These are phyloP conservation scores for chimpanzee (Pan troglodytes) DNA, from an alignment of 2,113 vertebrate species.

Conservation along the genomic window NHGRI_mPanTro3-v2.1_pri NC_072409.2:36889001-36889500, in stretches of 20 bases:
- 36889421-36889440: neutral
- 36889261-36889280: neutral
- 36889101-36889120: neutral
- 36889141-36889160: neutral
- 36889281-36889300: neutral
- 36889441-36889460: constrained; percentile 3
- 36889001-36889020: too few species aligned
- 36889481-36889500: neutral
- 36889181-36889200: neutral
- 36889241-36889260: neutral
- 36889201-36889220: neutral
- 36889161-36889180: constrained; percentile 15
- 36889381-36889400: constrained; percentile 8
- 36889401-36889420: neutral
- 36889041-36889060: too few species aligned
- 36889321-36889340: constrained; percentile 28
- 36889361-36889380: neutral
- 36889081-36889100: neutral
- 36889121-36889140: neutral
- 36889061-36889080: neutral
- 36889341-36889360: neutral
- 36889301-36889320: neutral
- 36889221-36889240: constrained; percentile 23
- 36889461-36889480: constrained; percentile 6
- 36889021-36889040: too few species aligned